A percentile compares a stretch with the other conserved stretches of the same genome.
Conservation (phyloP, 2,113 vertebrate species). For the Azemiops feae region DNA sequence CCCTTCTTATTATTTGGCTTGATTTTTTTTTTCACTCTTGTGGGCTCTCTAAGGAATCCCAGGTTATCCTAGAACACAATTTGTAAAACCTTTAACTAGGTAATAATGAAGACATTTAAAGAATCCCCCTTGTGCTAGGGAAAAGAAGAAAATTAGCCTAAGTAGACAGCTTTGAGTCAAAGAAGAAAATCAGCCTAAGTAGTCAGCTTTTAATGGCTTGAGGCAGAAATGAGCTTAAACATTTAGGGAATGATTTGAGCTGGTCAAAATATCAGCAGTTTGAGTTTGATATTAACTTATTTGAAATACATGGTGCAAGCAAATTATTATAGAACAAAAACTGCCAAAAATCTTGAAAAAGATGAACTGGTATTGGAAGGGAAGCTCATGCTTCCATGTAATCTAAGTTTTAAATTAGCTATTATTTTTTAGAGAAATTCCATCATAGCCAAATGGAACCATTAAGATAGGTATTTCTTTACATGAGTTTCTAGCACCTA, state of each 20-base stretch:
- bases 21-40: neutral
- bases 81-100: neutral
- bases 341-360: neutral
- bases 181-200: neutral
- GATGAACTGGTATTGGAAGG: neutral
- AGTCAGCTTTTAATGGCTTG: neutral
- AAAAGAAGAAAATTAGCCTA: neutral
- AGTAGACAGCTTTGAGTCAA: neutral
- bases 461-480: neutral
- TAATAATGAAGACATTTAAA: conserved; percentile 4
- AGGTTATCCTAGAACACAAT: neutral
- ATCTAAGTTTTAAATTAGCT: neutral
- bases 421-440: neutral
- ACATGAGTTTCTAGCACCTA: neutral
- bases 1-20: neutral
- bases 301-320: neutral
- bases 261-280: neutral
- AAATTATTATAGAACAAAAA: neutral
- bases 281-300: neutral
- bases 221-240: neutral
- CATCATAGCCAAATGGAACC: neutral
- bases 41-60: neutral
- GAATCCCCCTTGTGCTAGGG: neutral
- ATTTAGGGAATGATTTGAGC: neutral
- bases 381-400: neutral